A percentile compares a stretch with the other conserved stretches of the same genome.
Evolutionary conservation across 2,888 invertebrate genomes (phyloP).

Genomic region (Macrosoma leucophasiata): DNA sequence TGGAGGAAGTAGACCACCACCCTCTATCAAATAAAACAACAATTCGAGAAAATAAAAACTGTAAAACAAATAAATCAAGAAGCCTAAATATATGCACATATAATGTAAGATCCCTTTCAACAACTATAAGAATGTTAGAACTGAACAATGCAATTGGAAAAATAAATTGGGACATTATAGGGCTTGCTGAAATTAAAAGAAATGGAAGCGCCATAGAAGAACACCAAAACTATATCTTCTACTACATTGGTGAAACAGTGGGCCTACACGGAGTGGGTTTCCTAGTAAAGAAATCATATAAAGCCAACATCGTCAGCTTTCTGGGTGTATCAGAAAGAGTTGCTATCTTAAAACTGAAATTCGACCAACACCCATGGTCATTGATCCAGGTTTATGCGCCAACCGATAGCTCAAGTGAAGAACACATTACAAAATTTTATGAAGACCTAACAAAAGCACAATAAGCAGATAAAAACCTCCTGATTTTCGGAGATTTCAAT

Average conservation of each 20-base stretch:
- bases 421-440: neutral
- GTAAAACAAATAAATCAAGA: conserved; percentile 1
- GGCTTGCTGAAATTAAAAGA: conserved; percentile 6
- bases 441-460: conserved; percentile 1
- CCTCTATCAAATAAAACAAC: conserved; percentile 4
- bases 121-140: conserved; percentile 5
- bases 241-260: conserved; percentile 18
- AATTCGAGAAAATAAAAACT: conserved; percentile 5
- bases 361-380: neutral
- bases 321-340: neutral
- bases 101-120: conserved; percentile 8
- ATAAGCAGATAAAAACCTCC: no score
- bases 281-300: conserved; percentile 15
- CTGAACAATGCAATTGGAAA: neutral
- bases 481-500: no score
- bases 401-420: conserved; percentile 4
- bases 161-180: conserved; percentile 7
- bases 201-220: conserved; percentile 7
- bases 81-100: conserved; percentile 9
- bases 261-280: conserved; percentile 22
- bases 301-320: conserved; percentile 1
- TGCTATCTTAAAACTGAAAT: neutral
- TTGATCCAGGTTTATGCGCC: conserved; percentile 5
- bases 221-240: conserved; percentile 15
- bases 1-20: conserved; percentile 9